Percentiles rank a stretch among this genome's conserved stretches.
These are phyloP conservation scores for Temnothorax unifasciatus DNA, from an alignment of 2,888 invertebrate species.

Conservation along the genomic window DNA sequence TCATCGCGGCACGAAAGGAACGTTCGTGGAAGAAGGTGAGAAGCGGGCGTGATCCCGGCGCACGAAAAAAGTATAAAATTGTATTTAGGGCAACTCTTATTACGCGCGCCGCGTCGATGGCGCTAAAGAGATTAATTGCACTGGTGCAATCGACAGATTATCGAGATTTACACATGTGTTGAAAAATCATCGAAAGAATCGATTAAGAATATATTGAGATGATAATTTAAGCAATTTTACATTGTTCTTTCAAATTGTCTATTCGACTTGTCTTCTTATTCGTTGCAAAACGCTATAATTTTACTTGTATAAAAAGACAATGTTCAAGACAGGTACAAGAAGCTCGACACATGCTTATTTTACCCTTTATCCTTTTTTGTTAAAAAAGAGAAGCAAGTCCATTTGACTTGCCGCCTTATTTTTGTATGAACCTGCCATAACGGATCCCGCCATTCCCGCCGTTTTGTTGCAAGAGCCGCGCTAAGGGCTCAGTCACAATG, in stretches of 20 bases:
- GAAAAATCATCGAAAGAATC: not conserved
- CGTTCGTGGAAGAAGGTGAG: conserved; percentile 16
- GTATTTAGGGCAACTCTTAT: conserved; percentile 38
- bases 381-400: not conserved
- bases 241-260: not conserved
- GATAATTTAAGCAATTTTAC: not conserved
- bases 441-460: not conserved
- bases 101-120: not conserved
- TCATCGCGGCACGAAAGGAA: conserved; percentile 37
- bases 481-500: too few relatives aligned
- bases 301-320: not conserved
- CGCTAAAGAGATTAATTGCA: conserved; percentile 43
- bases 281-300: not conserved
- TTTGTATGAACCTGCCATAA: conserved; percentile 20
- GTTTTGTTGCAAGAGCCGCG: not conserved
- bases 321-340: not conserved
- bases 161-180: not conserved
- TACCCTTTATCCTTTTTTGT: not conserved
- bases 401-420: conserved; percentile 5
- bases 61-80: not conserved
- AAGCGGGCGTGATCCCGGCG: conserved; percentile 11
- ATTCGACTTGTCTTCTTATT: not conserved
- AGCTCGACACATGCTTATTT: not conserved
- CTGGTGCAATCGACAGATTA: conserved; percentile 42
- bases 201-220: not conserved